These are phyloP conservation scores for Phalacrocorax pelagicus DNA, from an alignment of 2,113 vertebrate species.

Conservation along the genomic window DNA sequence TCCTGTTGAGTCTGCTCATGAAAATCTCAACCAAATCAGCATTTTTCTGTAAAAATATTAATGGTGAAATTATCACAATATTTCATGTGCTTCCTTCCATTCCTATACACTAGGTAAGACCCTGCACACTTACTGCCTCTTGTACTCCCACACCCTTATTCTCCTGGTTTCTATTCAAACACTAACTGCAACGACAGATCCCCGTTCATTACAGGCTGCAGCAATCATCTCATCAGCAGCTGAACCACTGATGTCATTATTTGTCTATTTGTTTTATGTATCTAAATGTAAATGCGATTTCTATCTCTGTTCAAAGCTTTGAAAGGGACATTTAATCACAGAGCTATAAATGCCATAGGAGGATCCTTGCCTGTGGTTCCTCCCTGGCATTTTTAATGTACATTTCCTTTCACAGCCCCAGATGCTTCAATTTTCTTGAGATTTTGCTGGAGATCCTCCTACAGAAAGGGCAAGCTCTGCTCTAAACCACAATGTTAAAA, in stretches of 20 bases:
- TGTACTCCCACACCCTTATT: not conserved
- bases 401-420: not conserved
- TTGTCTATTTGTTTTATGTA: not conserved
- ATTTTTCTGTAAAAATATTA: not conserved
- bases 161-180: not conserved
- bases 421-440: not conserved
- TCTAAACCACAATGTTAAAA: conserved; percentile 15
- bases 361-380: not conserved
- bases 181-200: not conserved
- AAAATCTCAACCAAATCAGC: not conserved
- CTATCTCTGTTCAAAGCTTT: not conserved
- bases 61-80: not conserved
- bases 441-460: not conserved
- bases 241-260: not conserved
- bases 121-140: not conserved
- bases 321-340: not conserved
- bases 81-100: not conserved
- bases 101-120: not conserved
- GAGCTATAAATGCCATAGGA: not conserved
- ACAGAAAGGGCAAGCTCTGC: not conserved
- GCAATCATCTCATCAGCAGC: not conserved
- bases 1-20: not conserved
- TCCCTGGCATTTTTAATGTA: not conserved
- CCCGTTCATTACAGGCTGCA: not conserved
- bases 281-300: not conserved